These are phyloP conservation scores for Iphiclides podalirius DNA, from an alignment of 2,888 invertebrate species.

Conservation along the genomic window DNA sequence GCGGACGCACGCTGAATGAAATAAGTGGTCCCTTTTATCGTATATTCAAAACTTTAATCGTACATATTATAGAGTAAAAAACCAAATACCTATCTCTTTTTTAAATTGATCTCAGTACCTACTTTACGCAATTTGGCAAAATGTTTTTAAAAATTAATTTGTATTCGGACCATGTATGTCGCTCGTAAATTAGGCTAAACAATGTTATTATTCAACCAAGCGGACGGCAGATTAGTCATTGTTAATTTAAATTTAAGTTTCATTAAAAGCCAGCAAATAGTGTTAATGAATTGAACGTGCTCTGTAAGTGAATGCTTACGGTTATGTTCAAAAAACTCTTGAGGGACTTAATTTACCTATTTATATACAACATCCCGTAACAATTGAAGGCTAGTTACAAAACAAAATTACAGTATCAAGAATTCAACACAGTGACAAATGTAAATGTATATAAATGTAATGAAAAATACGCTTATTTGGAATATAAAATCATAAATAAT, in stretches of 20 bases:
- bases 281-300: conserved; percentile 13
- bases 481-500: no score
- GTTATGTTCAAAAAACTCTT: not conserved
- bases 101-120: no score
- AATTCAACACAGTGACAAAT: not conserved
- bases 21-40: no score
- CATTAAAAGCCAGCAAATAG: conserved; percentile 11
- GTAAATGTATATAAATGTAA: not conserved
- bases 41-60: no score
- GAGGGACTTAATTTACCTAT: not conserved
- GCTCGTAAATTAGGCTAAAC: conserved; percentile 5
- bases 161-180: not conserved
- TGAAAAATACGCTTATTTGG: not conserved
- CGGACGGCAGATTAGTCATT: conserved; percentile 10
- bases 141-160: conserved; percentile 7
- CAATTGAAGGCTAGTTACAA: conserved; percentile 3
- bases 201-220: conserved; percentile 8
- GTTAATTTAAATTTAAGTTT: conserved; percentile 9
- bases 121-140: not conserved
- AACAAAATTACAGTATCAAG: not conserved
- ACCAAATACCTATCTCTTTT: no score
- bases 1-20: no score
- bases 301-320: conserved; percentile 2
- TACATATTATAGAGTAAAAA: no score
- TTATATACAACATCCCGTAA: not conserved